Base-by-base conservation (phyloP, 1,140 invertebrate species). In the Eufriesea mexicana region DNA sequence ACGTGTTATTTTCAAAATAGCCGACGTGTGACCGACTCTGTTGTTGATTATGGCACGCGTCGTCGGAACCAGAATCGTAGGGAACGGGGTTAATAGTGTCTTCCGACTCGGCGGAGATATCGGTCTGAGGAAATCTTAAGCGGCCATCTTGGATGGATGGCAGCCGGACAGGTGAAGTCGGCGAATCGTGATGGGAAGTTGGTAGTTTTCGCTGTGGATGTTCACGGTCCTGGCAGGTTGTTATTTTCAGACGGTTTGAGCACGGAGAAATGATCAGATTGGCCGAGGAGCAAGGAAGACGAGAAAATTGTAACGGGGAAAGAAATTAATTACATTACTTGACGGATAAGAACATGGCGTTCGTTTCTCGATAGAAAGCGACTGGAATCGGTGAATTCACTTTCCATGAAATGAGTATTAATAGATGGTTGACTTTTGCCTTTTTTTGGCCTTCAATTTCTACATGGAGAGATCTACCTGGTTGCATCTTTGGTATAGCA, bases 321-420 rank as follows among this genome's bases (percentile, higher is more conserved):
- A 72, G 47, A 35, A 73, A 54, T 45, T 62, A 54, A 61, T 72
- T 74, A 10, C 9, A 7, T 79, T 35, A 25, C 10, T 42, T 51
- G 23, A 6, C n/a, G 64, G 28, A 64, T 20, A 54, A 49, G 25
- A 51, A 72, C 47, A 20, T 18, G 67, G 16, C 10, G 47, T 73
- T 74, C 57, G 59, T 74, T 80, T 80, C 78, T 54, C 25, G 59
- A 73, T 80, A 80, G 78, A 80, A 80, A 80, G 78, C 25, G n/a
- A 47, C 47, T 42, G 9, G 28, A 54, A 51, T 49, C 16, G 59
- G 35, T n/a, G 25, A 49, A 62, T 73, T 72, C 12, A 23, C 78
- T 80, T 80, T 80, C 78, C 78, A 80, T 74, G 5, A 64, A 80
- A 80, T 80, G 51, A 64, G n/a, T 7, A 57, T 80, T 62, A 80